phyloP scores from a whole-genome alignment of 2,888 invertebrate species.

The Scaptomyza reducta region DNA sequence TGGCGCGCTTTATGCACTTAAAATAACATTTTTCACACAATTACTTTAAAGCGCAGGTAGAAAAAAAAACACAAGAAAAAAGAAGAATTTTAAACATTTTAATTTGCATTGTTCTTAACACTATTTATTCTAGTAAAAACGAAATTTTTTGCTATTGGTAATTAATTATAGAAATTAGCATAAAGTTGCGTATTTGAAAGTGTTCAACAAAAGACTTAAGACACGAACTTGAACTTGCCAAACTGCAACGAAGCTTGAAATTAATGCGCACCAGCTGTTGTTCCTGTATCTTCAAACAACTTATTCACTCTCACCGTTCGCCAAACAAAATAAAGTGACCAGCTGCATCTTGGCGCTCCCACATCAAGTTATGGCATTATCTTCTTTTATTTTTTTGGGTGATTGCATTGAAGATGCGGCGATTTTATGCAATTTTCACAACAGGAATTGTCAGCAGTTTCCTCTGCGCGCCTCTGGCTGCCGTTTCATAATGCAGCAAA shows the following conservation, averaged over 20 bases:
- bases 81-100: conserved; percentile 45
- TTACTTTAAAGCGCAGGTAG: conserved; percentile 55
- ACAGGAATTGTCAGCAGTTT: conserved; percentile 59
- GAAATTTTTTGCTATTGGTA: conserved; percentile 30
- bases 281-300: background rate
- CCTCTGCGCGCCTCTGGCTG: conserved; percentile 48
- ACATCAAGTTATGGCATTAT: conserved; percentile 56
- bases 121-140: conserved; percentile 2
- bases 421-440: conserved; percentile 67
- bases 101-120: conserved; percentile 47
- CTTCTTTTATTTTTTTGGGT: conserved; percentile 16
- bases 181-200: conserved; percentile 49
- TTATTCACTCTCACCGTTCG: conserved; percentile 23
- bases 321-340: conserved; percentile 39
- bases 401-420: conserved; percentile 63
- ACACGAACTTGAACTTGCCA: conserved; percentile 60
- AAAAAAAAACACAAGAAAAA: background rate
- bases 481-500: conserved; percentile 64
- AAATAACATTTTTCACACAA: conserved; percentile 70
- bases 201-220: conserved; percentile 41
- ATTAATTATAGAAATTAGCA: conserved; percentile 63
- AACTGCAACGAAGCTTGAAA: conserved; percentile 12
- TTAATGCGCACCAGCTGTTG: background rate
- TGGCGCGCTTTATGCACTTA: conserved; percentile 57
- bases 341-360: conserved; percentile 61